Percentiles rank a stretch among this genome's conserved stretches.
phyloP scores from a whole-genome alignment of 2,888 invertebrate genomes.

The Crematogaster levior region DNA sequence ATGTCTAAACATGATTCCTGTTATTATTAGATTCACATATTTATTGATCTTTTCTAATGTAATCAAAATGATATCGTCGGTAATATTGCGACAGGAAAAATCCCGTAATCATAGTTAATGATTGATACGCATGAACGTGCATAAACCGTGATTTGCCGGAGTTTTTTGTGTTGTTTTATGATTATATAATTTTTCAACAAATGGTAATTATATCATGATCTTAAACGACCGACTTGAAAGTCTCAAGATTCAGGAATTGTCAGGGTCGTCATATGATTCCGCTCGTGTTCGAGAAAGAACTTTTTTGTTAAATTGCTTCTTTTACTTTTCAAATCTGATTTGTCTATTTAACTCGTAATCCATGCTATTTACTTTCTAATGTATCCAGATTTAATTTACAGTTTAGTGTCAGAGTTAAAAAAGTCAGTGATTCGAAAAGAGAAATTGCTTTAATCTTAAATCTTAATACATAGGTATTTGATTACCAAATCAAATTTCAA shows the following conservation, averaged over 20 bases:
- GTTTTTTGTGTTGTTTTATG: not conserved
- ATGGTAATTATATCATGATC: constrained; percentile 9
- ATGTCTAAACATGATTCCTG: not conserved
- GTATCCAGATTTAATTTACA: constrained; percentile 8
- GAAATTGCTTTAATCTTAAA: not conserved
- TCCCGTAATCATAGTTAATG: not conserved
- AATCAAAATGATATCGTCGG: not conserved
- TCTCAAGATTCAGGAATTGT: not conserved
- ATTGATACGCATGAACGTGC: not conserved
- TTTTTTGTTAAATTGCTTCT: not conserved
- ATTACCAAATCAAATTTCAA: not conserved
- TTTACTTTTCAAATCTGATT: not conserved
- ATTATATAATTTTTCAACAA: constrained; percentile 26
- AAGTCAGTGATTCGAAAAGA: not conserved
- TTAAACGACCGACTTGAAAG: not conserved
- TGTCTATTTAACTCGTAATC: not conserved
- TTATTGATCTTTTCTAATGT: not conserved
- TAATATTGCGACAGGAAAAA: not conserved
- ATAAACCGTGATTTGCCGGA: not conserved
- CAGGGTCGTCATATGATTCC: not conserved
- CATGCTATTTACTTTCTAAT: not conserved
- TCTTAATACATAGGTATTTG: not conserved
- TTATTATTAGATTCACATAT: not conserved
- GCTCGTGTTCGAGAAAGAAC: too few relatives aligned
- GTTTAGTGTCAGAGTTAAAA: not conserved